These are phyloP conservation scores for Balaeniceps rex DNA, from an alignment of 2,113 vertebrate species.

Conservation along the genomic window DNA sequence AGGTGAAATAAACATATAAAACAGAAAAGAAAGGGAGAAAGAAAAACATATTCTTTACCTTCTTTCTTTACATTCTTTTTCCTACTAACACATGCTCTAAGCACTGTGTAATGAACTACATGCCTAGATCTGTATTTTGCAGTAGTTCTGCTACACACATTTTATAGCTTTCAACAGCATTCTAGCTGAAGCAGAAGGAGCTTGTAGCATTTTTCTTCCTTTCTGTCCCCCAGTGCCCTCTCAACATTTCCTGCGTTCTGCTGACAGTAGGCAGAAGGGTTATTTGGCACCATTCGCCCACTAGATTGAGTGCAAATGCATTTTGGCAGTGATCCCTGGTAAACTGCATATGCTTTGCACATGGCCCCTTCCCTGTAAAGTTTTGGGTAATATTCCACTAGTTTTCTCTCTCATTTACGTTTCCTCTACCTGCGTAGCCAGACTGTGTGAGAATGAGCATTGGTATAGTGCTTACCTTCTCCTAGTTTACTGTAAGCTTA, in stretches of 20 bases:
- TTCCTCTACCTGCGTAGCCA: background rate
- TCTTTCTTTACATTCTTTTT: background rate
- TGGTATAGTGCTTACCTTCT: background rate
- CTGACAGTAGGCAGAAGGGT: conserved; percentile 11
- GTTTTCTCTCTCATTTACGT: background rate
- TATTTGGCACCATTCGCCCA: background rate
- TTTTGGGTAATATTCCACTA: background rate
- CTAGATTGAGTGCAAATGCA: background rate
- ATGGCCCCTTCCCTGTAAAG: background rate
- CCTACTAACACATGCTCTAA: background rate
- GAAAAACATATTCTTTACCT: background rate
- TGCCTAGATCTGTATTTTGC: background rate
- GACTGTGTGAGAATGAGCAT: background rate
- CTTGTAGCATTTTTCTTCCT: background rate
- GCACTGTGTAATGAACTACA: background rate
- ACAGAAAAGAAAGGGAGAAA: background rate
- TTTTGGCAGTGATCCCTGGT: background rate
- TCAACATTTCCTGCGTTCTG: background rate
- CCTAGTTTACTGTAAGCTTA: background rate
- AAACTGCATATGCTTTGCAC: background rate
- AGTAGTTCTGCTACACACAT: background rate
- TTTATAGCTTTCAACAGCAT: background rate
- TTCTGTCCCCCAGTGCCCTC: background rate
- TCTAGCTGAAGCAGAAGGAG: background rate
- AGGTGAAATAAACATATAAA: background rate